Percentiles rank a stretch among this genome's conserved stretches.
These are phyloP conservation scores for Lepus europaeus DNA, from an alignment of 2,113 vertebrate genomes.

Conservation along the genomic window DNA sequence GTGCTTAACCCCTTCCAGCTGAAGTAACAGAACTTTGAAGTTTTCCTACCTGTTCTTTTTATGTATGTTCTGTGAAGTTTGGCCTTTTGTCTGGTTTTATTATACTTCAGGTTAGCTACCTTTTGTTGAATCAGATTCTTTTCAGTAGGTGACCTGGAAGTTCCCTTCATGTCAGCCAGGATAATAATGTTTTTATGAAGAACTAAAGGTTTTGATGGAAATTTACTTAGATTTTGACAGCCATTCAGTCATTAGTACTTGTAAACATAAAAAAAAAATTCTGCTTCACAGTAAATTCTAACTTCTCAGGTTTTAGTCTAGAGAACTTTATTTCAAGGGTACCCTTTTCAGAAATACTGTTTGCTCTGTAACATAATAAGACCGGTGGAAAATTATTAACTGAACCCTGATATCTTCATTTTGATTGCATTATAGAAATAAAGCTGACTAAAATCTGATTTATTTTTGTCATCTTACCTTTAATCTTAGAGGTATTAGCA, in stretches of 20 bases:
- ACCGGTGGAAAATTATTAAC: conserved; percentile 29
- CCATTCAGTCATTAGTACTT: conserved; percentile 60
- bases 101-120: conserved; percentile 68
- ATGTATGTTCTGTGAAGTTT: conserved; percentile 70
- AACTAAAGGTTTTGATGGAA: conserved; percentile 64
- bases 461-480: conserved; percentile 60
- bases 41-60: conserved; percentile 68
- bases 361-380: conserved; percentile 60
- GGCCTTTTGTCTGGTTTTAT: conserved; percentile 71
- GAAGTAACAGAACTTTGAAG: conserved; percentile 69
- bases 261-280: conserved; percentile 38
- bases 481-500: conserved; percentile 1
- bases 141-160: conserved; percentile 71
- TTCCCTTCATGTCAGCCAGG: conserved; percentile 76
- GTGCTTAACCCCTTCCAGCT: conserved; percentile 85
- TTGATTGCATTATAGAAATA: conserved; percentile 69
- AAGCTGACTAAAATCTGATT: conserved; percentile 54
- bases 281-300: conserved; percentile 43
- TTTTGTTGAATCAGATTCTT: conserved; percentile 71
- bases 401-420: conserved; percentile 31
- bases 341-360: conserved; percentile 17
- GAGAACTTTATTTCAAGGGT: conserved; percentile 64
- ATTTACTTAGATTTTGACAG: conserved; percentile 55
- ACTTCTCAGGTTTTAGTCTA: conserved; percentile 54
- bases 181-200: conserved; percentile 57